Evolutionary conservation across 2,113 vertebrate species (phyloP).

Genomic region (Gadus macrocephalus): DNA sequence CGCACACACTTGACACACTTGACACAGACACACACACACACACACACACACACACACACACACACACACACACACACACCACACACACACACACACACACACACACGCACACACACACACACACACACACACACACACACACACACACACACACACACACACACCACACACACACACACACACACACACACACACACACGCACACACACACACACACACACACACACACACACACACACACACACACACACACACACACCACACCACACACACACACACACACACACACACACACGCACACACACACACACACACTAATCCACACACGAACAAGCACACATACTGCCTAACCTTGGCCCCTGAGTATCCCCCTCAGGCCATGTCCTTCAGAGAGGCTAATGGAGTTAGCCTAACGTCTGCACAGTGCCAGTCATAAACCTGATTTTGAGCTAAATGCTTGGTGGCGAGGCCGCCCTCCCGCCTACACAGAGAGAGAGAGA

Average conservation of each 20-base stretch:
- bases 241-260: constrained; percentile 8
- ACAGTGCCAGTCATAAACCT: constrained; percentile 73
- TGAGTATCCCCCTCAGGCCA: constrained; percentile 63
- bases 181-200: not conserved
- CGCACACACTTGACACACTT: too few species aligned
- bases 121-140: too few species aligned
- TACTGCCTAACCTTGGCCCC: constrained; percentile 46
- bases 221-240: constrained; percentile 12
- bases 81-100: not conserved
- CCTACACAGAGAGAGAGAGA: constrained; percentile 49
- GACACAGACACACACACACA: too few species aligned
- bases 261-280: too few species aligned
- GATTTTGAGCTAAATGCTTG: constrained; percentile 76
- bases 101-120: not conserved
- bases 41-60: too few species aligned
- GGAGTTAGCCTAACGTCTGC: constrained; percentile 75
- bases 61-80: too few species aligned
- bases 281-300: constrained; percentile 12
- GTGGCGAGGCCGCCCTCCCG: constrained; percentile 66
- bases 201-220: not conserved
- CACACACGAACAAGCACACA: constrained; percentile 6
- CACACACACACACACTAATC: constrained; percentile 4
- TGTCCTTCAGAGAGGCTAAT: constrained; percentile 69
- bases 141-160: not conserved
- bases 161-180: constrained; percentile 14